A percentile compares a stretch with the other conserved stretches of the same genome.
Evolutionary conservation across 2,113 vertebrate genomes (phyloP).

Genomic region (Cavia porcellus): DNA sequence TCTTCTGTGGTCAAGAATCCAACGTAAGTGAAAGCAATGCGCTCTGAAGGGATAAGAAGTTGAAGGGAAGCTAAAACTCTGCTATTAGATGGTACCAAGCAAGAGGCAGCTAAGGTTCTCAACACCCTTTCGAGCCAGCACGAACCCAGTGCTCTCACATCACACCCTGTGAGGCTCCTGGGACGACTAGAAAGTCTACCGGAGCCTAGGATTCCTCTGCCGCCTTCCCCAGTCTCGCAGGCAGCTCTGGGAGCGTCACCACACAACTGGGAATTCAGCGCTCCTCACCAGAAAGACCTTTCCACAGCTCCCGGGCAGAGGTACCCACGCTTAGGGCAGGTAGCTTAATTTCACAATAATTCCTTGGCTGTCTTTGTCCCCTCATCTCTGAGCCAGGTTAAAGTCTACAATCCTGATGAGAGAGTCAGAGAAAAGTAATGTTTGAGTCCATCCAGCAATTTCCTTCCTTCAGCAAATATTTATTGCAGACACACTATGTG

Average conservation of each 20-base stretch:
- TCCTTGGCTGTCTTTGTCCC: background rate
- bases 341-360: background rate
- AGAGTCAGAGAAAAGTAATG: background rate
- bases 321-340: background rate
- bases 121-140: background rate
- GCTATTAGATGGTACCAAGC: background rate
- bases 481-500: background rate
- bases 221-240: background rate
- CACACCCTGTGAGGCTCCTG: background rate
- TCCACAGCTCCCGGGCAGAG: too few relatives aligned
- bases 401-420: background rate
- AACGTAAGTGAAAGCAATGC: background rate
- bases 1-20: slow-evolving; percentile 19
- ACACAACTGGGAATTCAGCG: background rate
- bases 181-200: background rate
- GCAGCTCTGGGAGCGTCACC: background rate
- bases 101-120: background rate
- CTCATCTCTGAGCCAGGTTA: background rate
- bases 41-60: background rate
- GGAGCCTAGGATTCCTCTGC: background rate
- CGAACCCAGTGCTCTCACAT: background rate
- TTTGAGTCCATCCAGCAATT: background rate
- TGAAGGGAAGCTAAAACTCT: background rate
- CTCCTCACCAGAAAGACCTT: background rate
- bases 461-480: background rate